Evolutionary conservation across 2,888 invertebrate genomes (phyloP).

Genomic region (Lochmaea capreae): DNA sequence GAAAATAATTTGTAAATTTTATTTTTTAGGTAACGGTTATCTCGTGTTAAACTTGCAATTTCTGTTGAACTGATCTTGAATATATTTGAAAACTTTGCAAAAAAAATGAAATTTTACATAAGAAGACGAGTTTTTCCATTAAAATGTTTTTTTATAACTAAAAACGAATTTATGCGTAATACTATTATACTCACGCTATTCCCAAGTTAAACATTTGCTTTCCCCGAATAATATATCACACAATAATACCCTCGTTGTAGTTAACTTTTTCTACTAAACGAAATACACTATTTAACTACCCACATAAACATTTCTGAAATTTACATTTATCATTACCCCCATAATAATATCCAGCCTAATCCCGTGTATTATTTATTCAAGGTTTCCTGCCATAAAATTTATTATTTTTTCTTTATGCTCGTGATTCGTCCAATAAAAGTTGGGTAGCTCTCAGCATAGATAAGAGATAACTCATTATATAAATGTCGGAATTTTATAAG

Average conservation of each 20-base stretch:
- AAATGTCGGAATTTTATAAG: background rate
- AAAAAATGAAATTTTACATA: background rate
- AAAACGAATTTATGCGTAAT: background rate
- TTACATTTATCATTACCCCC: constrained; percentile 16
- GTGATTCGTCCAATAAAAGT: constrained; percentile 14
- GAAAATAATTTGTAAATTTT: no score
- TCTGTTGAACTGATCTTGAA: no score
- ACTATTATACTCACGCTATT: background rate
- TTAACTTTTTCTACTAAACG: background rate
- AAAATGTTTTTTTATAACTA: background rate
- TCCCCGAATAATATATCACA: background rate
- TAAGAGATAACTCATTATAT: background rate
- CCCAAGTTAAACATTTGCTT: background rate
- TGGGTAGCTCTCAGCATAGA: background rate
- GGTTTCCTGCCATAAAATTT: constrained; percentile 20
- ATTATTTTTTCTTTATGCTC: constrained; percentile 7
- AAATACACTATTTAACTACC: constrained; percentile 14
- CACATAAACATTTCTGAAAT: constrained; percentile 6
- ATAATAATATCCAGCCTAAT: constrained; percentile 12
- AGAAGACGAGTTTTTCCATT: background rate
- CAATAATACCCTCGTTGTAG: background rate
- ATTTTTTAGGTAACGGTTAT: no score
- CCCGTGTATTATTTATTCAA: constrained; percentile 4
- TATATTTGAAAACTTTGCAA: background rate
- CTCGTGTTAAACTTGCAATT: no score